These are phyloP conservation scores for Apodemus agrarius DNA, from an alignment of 2,797 vertebrate species.

Conservation along the genomic window DNA sequence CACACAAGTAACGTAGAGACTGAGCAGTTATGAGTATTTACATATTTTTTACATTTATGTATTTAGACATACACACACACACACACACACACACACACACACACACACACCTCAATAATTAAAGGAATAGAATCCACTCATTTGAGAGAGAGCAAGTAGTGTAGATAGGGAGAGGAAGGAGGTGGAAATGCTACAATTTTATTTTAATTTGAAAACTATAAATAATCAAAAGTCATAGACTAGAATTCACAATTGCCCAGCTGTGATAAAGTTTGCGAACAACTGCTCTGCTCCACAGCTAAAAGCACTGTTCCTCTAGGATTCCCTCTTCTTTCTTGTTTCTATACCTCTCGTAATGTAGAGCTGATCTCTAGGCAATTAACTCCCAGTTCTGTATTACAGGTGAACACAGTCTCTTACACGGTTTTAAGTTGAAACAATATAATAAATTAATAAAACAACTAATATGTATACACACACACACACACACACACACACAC, in stretches of 20 bases:
- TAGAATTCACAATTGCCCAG: neutral
- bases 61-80: neutral
- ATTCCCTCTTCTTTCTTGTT: neutral
- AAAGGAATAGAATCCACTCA: neutral
- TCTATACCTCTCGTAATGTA: neutral
- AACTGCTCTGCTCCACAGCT: neutral
- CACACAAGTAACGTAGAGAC: neutral
- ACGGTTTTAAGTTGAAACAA: neutral
- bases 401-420: neutral
- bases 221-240: neutral
- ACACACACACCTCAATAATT: neutral
- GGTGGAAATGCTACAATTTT: too few species aligned
- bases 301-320: neutral
- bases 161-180: neutral
- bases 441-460: neutral
- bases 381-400: too few species aligned
- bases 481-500: too few species aligned
- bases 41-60: neutral
- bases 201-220: neutral
- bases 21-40: neutral
- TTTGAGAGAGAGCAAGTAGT: neutral
- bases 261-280: neutral
- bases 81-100: neutral
- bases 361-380: neutral
- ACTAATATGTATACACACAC: neutral